phyloP scores from a whole-genome alignment of 2,888 invertebrate genomes.

The Nephrotoma flavescens region DNA sequence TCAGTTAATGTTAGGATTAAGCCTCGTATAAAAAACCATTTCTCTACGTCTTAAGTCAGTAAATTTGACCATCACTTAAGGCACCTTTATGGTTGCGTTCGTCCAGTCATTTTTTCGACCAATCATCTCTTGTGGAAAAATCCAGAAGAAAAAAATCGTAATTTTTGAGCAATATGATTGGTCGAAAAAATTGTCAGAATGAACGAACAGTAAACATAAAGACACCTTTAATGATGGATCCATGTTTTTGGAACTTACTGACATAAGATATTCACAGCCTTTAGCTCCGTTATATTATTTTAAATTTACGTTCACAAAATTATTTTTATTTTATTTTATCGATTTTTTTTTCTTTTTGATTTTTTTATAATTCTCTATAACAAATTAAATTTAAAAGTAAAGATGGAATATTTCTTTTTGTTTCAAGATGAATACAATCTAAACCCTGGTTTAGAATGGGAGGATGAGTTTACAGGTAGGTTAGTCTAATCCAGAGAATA shows the following conservation, averaged over 20 bases:
- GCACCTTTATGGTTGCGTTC: no score
- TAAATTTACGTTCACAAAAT: not conserved
- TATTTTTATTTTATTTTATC: not conserved
- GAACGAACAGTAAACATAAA: no score
- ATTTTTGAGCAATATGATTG: no score
- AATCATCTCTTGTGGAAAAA: no score
- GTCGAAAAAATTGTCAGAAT: no score
- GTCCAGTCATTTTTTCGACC: no score
- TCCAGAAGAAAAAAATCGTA: no score
- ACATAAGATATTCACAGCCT: not conserved
- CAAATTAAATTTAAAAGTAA: conserved; percentile 8
- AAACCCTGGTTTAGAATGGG: conserved; percentile 99
- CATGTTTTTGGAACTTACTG: not conserved
- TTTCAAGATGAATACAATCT: conserved; percentile 98
- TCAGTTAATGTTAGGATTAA: not conserved
- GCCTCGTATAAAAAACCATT: not conserved
- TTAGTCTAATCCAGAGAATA: conserved; percentile 33
- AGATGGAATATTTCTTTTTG: conserved; percentile 25
- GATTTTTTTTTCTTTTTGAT: not conserved
- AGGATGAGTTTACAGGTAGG: conserved; percentile 99
- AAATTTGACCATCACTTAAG: not conserved
- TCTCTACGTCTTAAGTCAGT: not conserved
- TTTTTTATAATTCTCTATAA: not conserved
- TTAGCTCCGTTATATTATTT: not conserved
- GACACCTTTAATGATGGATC: not conserved